Evolutionary conservation across 2,113 vertebrate species (phyloP), one percentile per base, ranked within the genome.

Genomic region (Epinephelus moara): DNA sequence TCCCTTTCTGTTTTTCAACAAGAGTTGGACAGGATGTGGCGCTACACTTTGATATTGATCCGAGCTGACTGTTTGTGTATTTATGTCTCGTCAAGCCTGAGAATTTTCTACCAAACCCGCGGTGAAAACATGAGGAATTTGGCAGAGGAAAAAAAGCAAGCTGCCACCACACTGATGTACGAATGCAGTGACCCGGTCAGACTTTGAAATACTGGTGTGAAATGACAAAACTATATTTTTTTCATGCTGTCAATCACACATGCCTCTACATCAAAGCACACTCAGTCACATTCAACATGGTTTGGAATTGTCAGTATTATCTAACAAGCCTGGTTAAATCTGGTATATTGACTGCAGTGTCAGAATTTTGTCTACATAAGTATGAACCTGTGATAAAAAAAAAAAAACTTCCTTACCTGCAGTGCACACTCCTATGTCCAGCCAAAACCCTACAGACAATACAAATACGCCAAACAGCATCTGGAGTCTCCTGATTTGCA

Each of bases 11-110:
- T 87, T 85, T 80, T 75, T 83, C 75, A 83, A 69, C 70, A 84
- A 86, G 50, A 88, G 68, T 84, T 88, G 88, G 92, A 90, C 89
- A 94, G 93, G 94, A 95, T 95, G 89, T 81, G 69, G 72, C 18
- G 50, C 62, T 60, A 68, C 70, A 68, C 82, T 95, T 94, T 94
- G 93, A 94, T 93, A 84, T 68, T 85, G 52, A 89, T 78, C 86
- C 74, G 64, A 80, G 78, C 87, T 89, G 80, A 90, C 87, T 91
- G 62, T 88, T 74, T 86, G 71, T 87, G 82, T 74, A 91, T 94
- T 93, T 86, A 88, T 86, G 74, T 85, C 72, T 83, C 47, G 49
- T 91, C 87, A 86, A 80, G 86, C 50, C 68, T 72, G 61, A 85
- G 73, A 90, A 55, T 83, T 59, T 67, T 81, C 27, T 18, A 84